Evolutionary conservation across 2,888 invertebrate genomes (phyloP), one percentile per base, ranked within the genome.

Genomic region (Agonum fuliginosum): DNA sequence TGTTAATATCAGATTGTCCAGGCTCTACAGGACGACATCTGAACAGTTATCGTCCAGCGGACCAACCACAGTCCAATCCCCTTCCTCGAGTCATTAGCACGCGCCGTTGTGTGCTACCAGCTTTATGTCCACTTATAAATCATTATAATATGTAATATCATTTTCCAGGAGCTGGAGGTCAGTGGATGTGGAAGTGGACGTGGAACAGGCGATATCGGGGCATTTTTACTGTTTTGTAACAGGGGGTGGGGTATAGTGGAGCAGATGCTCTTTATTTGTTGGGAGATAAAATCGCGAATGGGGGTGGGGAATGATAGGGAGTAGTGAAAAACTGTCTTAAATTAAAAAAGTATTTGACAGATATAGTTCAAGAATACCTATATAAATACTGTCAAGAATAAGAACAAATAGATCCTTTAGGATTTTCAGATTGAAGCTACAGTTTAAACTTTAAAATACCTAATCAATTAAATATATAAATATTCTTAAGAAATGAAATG

Each of bases 111-210:
- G 46, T 27, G 70, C 72, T 48, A 30, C 17, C 30, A 22, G 74
- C 74, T 74, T 74, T 65, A 74, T 74, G 46, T 74, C 74, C 65
- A 65, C 62, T 54, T 77, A 70, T 77, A 77, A 77, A 77, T 77
- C 77, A 77, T 77, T 77, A 70, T 77, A 77, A 77, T 77, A 77
- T 77, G 77, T 77, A 77, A 77, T 77, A 77, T 77, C 69, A 77
- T 77, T 77, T 77, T 77, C 69, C 24, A 24, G n/a, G 41, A 70
- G 77, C 70, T 77, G n/a, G 41, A 70, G 77, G 77, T 77, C 77
- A 77, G 54, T 46, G 24, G 51, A 37, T 19, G 10, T 14, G 22
- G 51, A 30, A 17, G 37, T 17, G 69, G 14, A 8, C 20, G 17
- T 48, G 51, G 54, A 10, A 10, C 3, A 14, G 14, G 48, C 10